phyloP scores from a whole-genome alignment of 1,140 invertebrate genomes.

The Phymastichus coffea region DNA sequence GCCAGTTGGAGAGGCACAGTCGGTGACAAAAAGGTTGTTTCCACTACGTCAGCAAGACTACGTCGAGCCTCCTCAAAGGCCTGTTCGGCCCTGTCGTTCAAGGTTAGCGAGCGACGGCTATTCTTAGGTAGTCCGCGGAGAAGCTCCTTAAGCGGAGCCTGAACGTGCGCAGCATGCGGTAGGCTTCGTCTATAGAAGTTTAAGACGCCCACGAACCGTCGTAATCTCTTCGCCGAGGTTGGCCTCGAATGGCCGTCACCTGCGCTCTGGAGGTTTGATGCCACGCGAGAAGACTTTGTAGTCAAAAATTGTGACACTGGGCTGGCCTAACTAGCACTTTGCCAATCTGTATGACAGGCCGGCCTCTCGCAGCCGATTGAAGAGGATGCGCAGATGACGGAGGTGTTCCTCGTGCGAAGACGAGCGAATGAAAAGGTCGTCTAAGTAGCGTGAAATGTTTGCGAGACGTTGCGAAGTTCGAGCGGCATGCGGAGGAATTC shows the following conservation, averaged over 20 bases:
- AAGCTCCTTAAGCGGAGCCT: no score
- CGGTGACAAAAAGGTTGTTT: neutral
- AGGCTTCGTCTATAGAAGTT: no score
- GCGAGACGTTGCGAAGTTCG: no score
- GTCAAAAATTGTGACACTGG: slow-evolving; percentile 40
- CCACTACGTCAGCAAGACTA: neutral
- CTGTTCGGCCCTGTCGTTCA: neutral
- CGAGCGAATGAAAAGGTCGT: no score
- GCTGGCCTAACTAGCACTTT: slow-evolving; percentile 37
- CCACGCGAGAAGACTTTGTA: slow-evolving; percentile 32
- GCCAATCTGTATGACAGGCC: no score
- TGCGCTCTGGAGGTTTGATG: slow-evolving; percentile 32
- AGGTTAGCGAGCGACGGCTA: neutral
- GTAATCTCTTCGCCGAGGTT: slow-evolving; percentile 30
- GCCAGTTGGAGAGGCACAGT: neutral
- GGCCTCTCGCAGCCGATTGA: no score
- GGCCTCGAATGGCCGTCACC: slow-evolving; percentile 36
- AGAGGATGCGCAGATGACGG: no score
- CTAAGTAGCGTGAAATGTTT: no score
- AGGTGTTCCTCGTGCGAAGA: no score
- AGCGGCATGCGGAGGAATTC: no score
- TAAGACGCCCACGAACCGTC: slow-evolving; percentile 43
- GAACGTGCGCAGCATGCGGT: no score
- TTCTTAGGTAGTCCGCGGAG: neutral
- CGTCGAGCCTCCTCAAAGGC: no score